Base-by-base conservation (phyloP, 2,797 vertebrate genomes). In the Sparidentex hasta region DNA sequence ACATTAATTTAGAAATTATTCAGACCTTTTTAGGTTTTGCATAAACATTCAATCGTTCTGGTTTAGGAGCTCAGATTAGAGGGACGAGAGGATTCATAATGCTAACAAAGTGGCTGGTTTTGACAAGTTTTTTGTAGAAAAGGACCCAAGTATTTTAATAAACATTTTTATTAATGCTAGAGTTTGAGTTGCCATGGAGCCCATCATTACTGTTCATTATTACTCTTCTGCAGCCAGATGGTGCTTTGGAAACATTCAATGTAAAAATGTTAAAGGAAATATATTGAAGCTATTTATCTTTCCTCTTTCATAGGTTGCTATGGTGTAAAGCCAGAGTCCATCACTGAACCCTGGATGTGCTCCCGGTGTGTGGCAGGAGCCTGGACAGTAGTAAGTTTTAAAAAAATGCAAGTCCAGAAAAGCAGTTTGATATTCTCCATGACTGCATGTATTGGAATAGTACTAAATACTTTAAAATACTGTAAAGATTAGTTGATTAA, bases 311-410 rank as follows among this genome's bases (percentile, higher is more conserved):
- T 85, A 99, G 98, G 98, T 92, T 99, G 98, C 89, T 99, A 98
- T 0, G 98, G 98, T 56, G 95, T 98, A 6, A 96, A 94, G 66
- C 96, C 97, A 0, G 96, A 98, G 79, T 90, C 95, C 41, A 94
- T 96, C 68, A 94, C 93, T 0, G 93, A 96, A 1, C 88, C 94
- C 62, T 99, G 98, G 98, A 95, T 86, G 41, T 99, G 98, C 82
- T 96, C 97, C 9, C 96, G 98, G 43, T 99, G 98, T 90, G 64
- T 94, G 0, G 94, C 95, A 47, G 94, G 88, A 3, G 96, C 96
- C 0, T 97, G 97, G 96, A 95, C 95, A 17, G 96, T 95, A 93
- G 98, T 99, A 90, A 95, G 94, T 89, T 33, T 33, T 3, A 27
- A 3, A 54, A 9, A 58, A 44, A 33, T 14, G 21, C 41, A 29